phyloP scores from a whole-genome alignment of 2,113 vertebrate species.

The Tichodroma muraria region DNA sequence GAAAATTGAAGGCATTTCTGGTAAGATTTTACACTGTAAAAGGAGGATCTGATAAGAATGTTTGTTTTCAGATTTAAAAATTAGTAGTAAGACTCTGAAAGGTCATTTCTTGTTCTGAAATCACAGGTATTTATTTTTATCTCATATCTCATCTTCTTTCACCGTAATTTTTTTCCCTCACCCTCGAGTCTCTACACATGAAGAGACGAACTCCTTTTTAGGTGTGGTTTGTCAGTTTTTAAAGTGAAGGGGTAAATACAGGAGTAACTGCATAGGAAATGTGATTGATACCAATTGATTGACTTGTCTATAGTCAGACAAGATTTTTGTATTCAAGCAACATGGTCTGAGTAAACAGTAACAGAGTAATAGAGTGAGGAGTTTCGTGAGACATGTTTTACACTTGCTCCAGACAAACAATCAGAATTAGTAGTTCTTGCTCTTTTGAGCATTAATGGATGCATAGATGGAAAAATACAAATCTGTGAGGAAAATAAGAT shows the following conservation, averaged over 20 bases:
- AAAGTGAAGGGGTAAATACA: background rate
- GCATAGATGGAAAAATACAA: background rate
- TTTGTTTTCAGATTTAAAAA: background rate
- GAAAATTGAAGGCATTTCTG: background rate
- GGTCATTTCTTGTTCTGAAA: background rate
- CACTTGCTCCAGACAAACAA: background rate
- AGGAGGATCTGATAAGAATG: background rate
- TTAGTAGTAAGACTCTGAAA: background rate
- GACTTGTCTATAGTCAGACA: background rate
- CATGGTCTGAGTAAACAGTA: background rate
- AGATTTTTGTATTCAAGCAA: background rate
- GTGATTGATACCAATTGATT: background rate
- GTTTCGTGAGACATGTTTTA: background rate
- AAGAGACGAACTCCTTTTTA: background rate
- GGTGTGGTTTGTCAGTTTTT: background rate
- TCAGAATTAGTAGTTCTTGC: background rate
- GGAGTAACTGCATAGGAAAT: background rate
- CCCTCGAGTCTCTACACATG: rapidly evolving
- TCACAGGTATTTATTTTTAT: background rate
- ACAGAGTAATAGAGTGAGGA: background rate
- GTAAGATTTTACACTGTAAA: background rate
- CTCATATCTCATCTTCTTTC: background rate
- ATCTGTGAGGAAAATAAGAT: background rate
- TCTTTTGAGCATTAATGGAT: background rate
- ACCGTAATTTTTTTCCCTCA: background rate